Evolutionary conservation across 1,140 invertebrate species (phyloP).

Genomic region (Melanaphis sacchari): DNA sequence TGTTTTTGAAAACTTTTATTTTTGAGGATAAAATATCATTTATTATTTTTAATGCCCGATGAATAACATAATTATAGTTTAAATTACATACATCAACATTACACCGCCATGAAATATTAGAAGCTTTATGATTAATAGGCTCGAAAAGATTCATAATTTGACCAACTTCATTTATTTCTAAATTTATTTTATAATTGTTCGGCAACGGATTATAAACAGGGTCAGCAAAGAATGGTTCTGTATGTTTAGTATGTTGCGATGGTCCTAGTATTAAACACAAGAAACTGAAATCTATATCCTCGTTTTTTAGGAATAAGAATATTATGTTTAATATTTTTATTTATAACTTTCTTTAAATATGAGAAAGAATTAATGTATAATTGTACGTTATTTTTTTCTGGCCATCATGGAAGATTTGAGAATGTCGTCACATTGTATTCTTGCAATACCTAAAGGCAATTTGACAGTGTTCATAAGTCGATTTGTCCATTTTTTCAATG

Average conservation of each 20-base stretch:
- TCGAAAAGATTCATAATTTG: slow-evolving; percentile 3
- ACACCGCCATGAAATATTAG: neutral
- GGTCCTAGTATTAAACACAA: slow-evolving; percentile 28
- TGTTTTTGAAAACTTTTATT: neutral
- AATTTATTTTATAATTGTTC: neutral
- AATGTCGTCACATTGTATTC: slow-evolving; percentile 14
- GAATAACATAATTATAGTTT: neutral
- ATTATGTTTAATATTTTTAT: slow-evolving; percentile 23
- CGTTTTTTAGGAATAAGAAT: neutral
- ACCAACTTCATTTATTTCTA: slow-evolving; percentile 11
- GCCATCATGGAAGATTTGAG: neutral
- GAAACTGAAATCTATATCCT: slow-evolving; percentile 11
- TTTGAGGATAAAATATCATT: neutral
- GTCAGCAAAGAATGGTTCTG: slow-evolving; percentile 28
- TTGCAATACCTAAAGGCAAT: neutral
- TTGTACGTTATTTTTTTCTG: slow-evolving; percentile 22
- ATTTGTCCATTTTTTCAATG: neutral
- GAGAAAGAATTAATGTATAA: slow-evolving; percentile 5
- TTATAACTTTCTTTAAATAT: slow-evolving; percentile 18
- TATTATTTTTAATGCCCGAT: slow-evolving; percentile 11
- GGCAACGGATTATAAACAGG: slow-evolving; percentile 14
- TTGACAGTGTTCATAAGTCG: neutral
- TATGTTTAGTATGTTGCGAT: slow-evolving; percentile 6
- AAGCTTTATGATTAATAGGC: neutral
- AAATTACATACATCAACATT: neutral